Conservation (phyloP, 2,113 vertebrate genomes). For the Urocitellus parryii region DNA sequence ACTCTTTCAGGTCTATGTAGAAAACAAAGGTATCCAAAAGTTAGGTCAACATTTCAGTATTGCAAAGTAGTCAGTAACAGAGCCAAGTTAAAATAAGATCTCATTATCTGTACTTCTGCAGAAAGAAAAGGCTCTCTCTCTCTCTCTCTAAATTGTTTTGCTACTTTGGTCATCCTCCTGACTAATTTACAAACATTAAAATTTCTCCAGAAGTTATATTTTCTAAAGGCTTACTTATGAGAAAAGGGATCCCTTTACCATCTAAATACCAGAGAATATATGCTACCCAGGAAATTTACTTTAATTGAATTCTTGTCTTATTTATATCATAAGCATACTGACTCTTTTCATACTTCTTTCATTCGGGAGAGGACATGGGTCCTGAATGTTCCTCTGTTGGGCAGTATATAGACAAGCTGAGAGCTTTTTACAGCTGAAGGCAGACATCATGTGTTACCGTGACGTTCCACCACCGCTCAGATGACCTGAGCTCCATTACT, state of each 20-base stretch:
- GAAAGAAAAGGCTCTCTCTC: background rate
- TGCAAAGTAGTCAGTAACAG: background rate
- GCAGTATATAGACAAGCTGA: background rate
- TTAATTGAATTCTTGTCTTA: background rate
- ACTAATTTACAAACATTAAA: background rate
- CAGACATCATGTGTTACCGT: background rate
- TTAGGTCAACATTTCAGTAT: background rate
- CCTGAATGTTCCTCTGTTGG: background rate
- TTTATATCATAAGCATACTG: background rate
- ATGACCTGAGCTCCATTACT: background rate
- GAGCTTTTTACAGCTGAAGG: background rate
- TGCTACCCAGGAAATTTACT: background rate
- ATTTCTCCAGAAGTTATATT: background rate
- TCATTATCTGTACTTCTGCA: background rate
- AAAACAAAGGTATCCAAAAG: background rate
- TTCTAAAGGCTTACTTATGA: slow-evolving; percentile 21
- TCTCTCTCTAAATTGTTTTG: background rate
- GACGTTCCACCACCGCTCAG: background rate
- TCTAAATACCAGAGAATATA: background rate
- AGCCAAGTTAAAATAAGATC: background rate
- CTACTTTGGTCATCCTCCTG: background rate
- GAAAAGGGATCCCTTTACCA: background rate
- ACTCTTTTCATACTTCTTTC: background rate
- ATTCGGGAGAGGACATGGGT: background rate
- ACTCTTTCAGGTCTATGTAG: background rate